Conservation (phyloP, 2,888 invertebrate genomes). For the Hymenopus coronatus region DNA sequence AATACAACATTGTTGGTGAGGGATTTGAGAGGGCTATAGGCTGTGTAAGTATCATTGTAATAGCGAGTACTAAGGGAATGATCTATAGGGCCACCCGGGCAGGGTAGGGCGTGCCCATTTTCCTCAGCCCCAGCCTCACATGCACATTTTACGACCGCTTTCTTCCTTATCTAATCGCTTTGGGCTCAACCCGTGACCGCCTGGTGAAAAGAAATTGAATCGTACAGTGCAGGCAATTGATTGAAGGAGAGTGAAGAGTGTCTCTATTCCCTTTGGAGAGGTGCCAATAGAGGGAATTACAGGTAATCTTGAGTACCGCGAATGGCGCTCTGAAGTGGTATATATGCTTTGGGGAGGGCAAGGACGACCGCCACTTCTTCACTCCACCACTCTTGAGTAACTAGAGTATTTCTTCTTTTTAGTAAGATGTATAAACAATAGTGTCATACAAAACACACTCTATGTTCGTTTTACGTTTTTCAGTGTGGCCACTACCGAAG, state of each 20-base stretch:
- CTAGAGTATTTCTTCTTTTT: too few relatives aligned
- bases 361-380: too few relatives aligned
- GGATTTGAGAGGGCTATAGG: not conserved
- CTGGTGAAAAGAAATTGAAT: not conserved
- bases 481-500: too few relatives aligned
- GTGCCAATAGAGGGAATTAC: not conserved
- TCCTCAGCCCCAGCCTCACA: not conserved
- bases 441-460: too few relatives aligned
- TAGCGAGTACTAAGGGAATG: not conserved
- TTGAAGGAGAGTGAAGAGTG: not conserved
- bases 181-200: not conserved
- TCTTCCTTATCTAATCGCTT: not conserved
- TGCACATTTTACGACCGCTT: not conserved
- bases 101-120: not conserved
- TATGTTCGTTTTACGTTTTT: too few relatives aligned
- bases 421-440: too few relatives aligned
- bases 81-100: not conserved
- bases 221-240: not conserved
- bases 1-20: too few relatives aligned
- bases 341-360: too few relatives aligned
- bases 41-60: not conserved
- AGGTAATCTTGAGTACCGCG: not conserved
- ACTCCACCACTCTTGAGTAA: too few relatives aligned
- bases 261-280: not conserved
- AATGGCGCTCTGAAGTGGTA: not conserved